Percentiles rank a stretch among this genome's conserved stretches.
Evolutionary conservation across 2,888 invertebrate genomes (phyloP).

Genomic region (Drosophila macrothrix): DNA sequence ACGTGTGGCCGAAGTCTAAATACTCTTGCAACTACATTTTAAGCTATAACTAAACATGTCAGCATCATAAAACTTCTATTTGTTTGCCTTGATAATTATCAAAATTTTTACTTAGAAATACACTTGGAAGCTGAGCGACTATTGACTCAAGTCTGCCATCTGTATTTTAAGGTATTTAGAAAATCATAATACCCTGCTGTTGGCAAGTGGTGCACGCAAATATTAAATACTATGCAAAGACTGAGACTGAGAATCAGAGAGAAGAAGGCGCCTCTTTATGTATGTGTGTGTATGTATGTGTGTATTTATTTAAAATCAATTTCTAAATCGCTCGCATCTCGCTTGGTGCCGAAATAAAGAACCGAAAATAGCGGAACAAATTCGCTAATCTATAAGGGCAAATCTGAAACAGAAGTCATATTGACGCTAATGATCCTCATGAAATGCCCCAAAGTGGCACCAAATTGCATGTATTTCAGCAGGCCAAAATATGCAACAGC

Average conservation of each 20-base stretch:
- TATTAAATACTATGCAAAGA: slow-evolving; percentile 21
- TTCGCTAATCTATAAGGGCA: slow-evolving; percentile 40
- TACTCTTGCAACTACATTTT: slow-evolving; percentile 7
- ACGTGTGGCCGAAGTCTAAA: slow-evolving; percentile 1
- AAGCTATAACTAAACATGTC: too few species aligned
- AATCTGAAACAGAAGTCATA: slow-evolving; percentile 39
- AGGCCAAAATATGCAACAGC: slow-evolving; percentile 22
- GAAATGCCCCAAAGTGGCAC: slow-evolving; percentile 61
- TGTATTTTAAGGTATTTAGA: too few species aligned
- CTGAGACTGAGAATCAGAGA: slow-evolving; percentile 29
- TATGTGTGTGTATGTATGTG: background rate
- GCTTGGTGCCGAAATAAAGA: slow-evolving; percentile 30
- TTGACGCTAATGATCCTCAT: slow-evolving; percentile 68
- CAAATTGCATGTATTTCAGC: slow-evolving; percentile 31
- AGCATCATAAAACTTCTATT: background rate
- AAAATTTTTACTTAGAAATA: background rate
- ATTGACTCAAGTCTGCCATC: background rate
- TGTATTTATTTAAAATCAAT: slow-evolving; percentile 40
- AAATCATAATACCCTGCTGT: background rate
- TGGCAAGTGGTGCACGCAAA: background rate
- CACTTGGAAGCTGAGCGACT: background rate
- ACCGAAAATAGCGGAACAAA: slow-evolving; percentile 39
- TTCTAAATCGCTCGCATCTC: slow-evolving; percentile 39
- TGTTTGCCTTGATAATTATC: background rate
- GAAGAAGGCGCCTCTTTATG: slow-evolving; percentile 20